These are phyloP conservation scores for Tetragnatha versicolor DNA, from an alignment of 1,140 invertebrate genomes.

Conservation along the genomic window DNA sequence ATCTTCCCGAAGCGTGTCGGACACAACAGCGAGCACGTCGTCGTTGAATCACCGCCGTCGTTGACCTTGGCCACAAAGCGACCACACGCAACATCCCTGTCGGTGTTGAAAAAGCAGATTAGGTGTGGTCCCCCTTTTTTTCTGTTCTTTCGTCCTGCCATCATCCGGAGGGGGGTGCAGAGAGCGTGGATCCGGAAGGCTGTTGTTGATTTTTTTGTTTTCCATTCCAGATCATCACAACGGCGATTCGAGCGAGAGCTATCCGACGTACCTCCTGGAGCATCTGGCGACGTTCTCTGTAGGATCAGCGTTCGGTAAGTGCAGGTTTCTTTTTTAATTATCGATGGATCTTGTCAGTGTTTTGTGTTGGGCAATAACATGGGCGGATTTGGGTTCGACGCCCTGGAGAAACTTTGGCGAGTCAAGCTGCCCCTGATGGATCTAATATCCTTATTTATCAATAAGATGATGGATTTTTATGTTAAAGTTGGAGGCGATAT, in stretches of 20 bases:
- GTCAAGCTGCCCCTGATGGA: too few species aligned
- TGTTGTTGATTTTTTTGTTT: background rate
- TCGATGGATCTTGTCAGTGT: too few species aligned
- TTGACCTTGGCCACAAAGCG: constrained; percentile 39
- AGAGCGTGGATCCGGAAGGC: background rate
- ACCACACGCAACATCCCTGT: background rate
- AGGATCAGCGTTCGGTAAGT: constrained; percentile 63
- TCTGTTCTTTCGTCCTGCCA: background rate
- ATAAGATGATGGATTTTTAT: too few species aligned
- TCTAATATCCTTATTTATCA: too few species aligned
- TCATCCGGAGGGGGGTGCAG: background rate
- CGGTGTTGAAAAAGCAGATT: background rate
- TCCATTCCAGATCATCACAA: constrained; percentile 55
- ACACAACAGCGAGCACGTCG: too few species aligned
- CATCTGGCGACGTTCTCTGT: constrained; percentile 98
- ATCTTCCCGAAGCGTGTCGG: too few species aligned
- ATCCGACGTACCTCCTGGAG: constrained; percentile 86
- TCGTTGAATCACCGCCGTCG: too few species aligned
- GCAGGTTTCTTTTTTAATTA: too few species aligned
- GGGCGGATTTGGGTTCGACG: too few species aligned
- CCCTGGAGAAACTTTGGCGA: too few species aligned
- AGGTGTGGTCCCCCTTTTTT: background rate
- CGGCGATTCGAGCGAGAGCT: constrained; percentile 65
- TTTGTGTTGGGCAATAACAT: too few species aligned
- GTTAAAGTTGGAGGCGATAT: too few species aligned